These are phyloP conservation scores for Montipora capitata DNA, from an alignment of 92 coral and sea anemone genomes.

Conservation along the genomic window DNA sequence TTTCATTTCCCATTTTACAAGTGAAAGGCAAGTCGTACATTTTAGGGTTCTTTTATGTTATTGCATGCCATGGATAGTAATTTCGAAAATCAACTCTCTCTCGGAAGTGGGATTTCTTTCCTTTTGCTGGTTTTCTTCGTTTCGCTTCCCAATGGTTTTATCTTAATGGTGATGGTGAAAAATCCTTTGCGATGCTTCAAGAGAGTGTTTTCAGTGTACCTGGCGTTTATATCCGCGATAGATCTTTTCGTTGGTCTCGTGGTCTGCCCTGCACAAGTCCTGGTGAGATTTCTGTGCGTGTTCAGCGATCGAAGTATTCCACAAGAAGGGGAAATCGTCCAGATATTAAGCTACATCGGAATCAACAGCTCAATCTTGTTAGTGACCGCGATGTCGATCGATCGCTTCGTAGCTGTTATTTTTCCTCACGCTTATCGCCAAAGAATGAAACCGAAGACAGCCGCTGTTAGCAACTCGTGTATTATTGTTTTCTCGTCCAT, in stretches of 20 bases:
- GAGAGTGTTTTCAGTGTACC: neutral
- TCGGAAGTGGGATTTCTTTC: neutral
- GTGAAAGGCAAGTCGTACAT: too few species aligned
- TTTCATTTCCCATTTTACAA: too few species aligned
- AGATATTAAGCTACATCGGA: slow-evolving; percentile 8
- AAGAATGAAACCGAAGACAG: neutral
- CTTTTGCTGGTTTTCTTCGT: neutral
- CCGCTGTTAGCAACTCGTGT: neutral
- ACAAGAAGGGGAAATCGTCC: neutral
- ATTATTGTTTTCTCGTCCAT: slow-evolving; percentile 5
- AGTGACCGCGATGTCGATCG: slow-evolving; percentile 16
- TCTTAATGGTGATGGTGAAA: slow-evolving; percentile 7
- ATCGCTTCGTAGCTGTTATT: slow-evolving; percentile 25
- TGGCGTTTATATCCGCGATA: neutral
- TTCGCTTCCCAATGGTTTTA: neutral
- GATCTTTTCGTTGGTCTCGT: slow-evolving; percentile 20
- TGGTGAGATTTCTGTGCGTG: slow-evolving; percentile 6
- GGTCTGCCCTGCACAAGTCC: neutral
- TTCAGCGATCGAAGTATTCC: neutral
- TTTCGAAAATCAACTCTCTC: neutral
- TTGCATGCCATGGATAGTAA: neutral
- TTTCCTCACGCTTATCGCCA: slow-evolving; percentile 15
- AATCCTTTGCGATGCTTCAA: slow-evolving; percentile 17
- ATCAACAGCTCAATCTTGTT: slow-evolving; percentile 22
- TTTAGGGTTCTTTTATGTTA: too few species aligned